A percentile compares a stretch with the other conserved stretches of the same genome.
Evolutionary conservation across 1,140 invertebrate genomes (phyloP).

Genomic region (Centruroides sculpturatus): DNA sequence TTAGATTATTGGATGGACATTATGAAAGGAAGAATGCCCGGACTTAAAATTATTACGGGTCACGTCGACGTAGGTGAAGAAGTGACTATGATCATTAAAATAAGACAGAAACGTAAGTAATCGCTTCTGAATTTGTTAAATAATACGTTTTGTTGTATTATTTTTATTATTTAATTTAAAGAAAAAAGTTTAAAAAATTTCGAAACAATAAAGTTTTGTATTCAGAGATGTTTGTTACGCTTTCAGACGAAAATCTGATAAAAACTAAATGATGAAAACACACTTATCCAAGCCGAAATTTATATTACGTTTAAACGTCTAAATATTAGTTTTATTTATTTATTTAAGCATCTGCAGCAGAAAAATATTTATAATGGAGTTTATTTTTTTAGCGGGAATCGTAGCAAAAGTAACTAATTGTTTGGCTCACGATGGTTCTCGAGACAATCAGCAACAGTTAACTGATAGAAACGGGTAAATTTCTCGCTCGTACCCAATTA

Average conservation of each 20-base stretch:
- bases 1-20: slow-evolving; percentile 53
- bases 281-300: too few species aligned
- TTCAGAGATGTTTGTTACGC: too few species aligned
- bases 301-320: too few species aligned
- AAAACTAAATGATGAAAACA: too few species aligned
- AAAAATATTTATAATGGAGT: too few species aligned
- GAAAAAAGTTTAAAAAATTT: too few species aligned
- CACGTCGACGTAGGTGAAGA: slow-evolving; percentile 40
- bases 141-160: not conserved
- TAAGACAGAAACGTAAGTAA: slow-evolving; percentile 43
- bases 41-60: slow-evolving; percentile 16
- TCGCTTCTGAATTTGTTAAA: not conserved
- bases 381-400: slow-evolving; percentile 38
- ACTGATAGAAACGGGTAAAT: slow-evolving; percentile 44
- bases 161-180: slow-evolving; percentile 9
- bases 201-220: too few species aligned
- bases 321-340: too few species aligned
- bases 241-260: too few species aligned
- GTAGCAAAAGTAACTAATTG: slow-evolving; percentile 55
- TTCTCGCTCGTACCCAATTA: too few species aligned
- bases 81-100: slow-evolving; percentile 47
- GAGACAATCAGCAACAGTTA: slow-evolving; percentile 49
- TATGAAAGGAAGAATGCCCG: slow-evolving; percentile 27
- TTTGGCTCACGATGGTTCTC: slow-evolving; percentile 52
- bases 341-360: too few species aligned